These are phyloP conservation scores for Sitta europaea DNA, from an alignment of 2,113 vertebrate species.

Conservation along the genomic window DNA sequence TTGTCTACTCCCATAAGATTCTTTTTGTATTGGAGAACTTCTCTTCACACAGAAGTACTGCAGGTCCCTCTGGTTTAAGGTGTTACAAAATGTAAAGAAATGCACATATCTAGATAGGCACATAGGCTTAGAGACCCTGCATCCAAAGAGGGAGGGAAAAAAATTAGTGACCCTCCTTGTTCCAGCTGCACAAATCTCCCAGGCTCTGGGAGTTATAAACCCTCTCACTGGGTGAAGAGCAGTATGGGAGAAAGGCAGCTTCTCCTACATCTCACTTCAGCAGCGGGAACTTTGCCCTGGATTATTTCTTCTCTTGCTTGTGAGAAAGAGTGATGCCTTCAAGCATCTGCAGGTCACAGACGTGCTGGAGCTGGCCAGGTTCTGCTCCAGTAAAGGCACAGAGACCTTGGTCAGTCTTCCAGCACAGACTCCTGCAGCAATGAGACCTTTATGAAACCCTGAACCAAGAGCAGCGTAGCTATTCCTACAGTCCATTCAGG, in stretches of 20 bases:
- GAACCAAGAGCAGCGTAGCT: neutral
- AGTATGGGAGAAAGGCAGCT: neutral
- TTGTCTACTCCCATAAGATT: neutral
- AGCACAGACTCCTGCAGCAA: neutral
- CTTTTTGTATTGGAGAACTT: neutral
- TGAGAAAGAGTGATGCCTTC: rapidly evolving
- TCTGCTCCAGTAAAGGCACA: neutral
- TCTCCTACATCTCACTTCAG: neutral
- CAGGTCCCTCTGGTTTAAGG: neutral
- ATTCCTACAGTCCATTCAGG: neutral
- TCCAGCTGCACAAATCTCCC: neutral
- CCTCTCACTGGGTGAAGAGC: rapidly evolving
- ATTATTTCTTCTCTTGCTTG: neutral
- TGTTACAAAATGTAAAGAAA: neutral
- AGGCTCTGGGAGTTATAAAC: neutral
- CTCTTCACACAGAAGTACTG: neutral
- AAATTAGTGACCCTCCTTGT: neutral
- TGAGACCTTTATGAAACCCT: neutral
- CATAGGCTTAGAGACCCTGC: neutral
- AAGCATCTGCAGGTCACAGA: neutral
- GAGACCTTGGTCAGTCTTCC: neutral
- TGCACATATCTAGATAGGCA: neutral
- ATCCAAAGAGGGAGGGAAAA: neutral
- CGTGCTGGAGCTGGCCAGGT: neutral
- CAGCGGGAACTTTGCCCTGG: neutral